Evolutionary conservation across 2,888 invertebrate species (phyloP).

Genomic region (Drepanosiphum platanoidis): DNA sequence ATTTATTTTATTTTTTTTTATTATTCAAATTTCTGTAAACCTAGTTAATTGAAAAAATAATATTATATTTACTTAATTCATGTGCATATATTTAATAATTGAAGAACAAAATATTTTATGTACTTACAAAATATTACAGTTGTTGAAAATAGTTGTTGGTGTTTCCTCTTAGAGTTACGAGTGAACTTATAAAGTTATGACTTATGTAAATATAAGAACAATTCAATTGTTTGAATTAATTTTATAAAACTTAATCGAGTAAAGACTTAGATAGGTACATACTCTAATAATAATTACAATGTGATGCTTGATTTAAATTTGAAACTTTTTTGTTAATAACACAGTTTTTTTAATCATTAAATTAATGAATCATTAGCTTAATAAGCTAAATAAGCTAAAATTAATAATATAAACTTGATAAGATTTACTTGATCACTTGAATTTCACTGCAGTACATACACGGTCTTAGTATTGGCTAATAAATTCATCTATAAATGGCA

Average conservation of each 20-base stretch:
- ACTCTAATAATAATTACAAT: neutral
- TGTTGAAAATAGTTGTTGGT: neutral
- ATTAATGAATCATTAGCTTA: neutral
- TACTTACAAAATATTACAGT: neutral
- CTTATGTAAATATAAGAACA: too few relatives aligned
- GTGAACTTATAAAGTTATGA: too few relatives aligned
- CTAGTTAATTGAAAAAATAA: constrained; percentile 23
- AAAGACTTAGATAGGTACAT: too few relatives aligned
- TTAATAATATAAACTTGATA: too few relatives aligned
- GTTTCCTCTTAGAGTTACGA: neutral
- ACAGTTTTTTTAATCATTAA: neutral
- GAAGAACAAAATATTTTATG: neutral
- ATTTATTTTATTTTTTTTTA: constrained; percentile 17
- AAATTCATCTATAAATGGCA: too few relatives aligned
- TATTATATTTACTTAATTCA: constrained; percentile 18
- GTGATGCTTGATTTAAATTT: neutral
- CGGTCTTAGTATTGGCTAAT: too few relatives aligned
- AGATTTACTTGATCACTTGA: too few relatives aligned
- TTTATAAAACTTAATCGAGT: neutral
- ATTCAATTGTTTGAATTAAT: too few relatives aligned
- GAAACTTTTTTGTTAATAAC: neutral
- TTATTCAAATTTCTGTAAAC: neutral
- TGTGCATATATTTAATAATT: neutral
- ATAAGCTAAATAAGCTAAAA: too few relatives aligned
- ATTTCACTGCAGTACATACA: too few relatives aligned